Conservation (phyloP, 2,113 vertebrate species). For the Lagopus muta region DNA sequence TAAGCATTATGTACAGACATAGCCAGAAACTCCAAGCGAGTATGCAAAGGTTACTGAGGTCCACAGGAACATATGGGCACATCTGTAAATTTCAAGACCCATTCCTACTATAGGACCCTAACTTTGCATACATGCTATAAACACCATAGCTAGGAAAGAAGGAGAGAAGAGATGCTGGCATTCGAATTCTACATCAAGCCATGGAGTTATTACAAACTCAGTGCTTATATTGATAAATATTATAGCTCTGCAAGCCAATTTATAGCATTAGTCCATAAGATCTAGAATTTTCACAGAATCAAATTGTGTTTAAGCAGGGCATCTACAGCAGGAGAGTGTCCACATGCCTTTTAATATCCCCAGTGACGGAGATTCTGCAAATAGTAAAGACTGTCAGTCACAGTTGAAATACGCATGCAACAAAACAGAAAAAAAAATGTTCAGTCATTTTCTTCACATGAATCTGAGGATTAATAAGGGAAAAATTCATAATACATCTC, state of each 20-base stretch:
- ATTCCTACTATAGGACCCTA: background rate
- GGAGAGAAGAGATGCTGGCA: background rate
- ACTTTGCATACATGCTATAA: background rate
- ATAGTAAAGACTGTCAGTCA: background rate
- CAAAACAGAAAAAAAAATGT: background rate
- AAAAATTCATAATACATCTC: background rate
- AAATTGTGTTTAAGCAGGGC: background rate
- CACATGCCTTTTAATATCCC: background rate
- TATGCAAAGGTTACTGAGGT: background rate
- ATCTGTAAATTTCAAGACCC: background rate
- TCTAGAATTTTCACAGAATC: background rate
- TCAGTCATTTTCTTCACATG: background rate
- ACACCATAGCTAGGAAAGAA: background rate
- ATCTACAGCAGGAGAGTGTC: background rate
- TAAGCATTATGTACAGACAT: fast-evolving
- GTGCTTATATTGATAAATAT: background rate
- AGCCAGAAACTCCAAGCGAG: background rate
- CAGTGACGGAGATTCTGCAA: background rate
- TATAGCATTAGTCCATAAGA: background rate
- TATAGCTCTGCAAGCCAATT: background rate
- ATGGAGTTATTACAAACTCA: background rate
- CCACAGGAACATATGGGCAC: background rate
- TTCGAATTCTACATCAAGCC: background rate
- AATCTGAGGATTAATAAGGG: background rate
- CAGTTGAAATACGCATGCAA: background rate